These are phyloP conservation scores for Scolopax bukidnonensis DNA, from an alignment of 2,797 vertebrate genomes.

Conservation along the genomic window DNA sequence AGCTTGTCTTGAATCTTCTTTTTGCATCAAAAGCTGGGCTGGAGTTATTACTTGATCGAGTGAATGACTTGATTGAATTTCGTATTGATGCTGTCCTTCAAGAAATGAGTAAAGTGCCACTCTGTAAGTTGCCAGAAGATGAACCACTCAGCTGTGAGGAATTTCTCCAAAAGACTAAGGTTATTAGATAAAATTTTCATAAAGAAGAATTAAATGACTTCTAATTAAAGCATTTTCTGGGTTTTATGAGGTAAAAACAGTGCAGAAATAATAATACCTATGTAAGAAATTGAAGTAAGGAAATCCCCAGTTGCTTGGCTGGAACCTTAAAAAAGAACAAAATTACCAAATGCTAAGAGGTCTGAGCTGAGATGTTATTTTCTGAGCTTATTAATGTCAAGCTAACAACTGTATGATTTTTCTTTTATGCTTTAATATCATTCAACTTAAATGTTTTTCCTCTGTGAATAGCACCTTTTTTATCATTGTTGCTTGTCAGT, in stretches of 20 bases:
- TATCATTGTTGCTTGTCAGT: background rate
- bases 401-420: background rate
- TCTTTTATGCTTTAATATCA: background rate
- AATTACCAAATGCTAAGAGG: background rate
- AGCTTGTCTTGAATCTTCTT: background rate
- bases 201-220: background rate
- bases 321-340: background rate
- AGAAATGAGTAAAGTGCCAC: conserved; percentile 83
- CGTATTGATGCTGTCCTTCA: conserved; percentile 88
- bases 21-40: conserved; percentile 80
- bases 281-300: background rate
- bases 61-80: conserved; percentile 90
- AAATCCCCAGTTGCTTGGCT: background rate
- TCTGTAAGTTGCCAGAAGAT: conserved; percentile 88
- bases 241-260: background rate
- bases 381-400: background rate
- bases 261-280: background rate
- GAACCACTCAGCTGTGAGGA: conserved; percentile 87
- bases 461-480: background rate
- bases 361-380: background rate
- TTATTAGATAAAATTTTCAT: conserved; percentile 49
- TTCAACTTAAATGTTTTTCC: background rate
- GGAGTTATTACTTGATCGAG: conserved; percentile 87
- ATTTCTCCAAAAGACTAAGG: conserved; percentile 91
- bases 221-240: background rate